These are phyloP conservation scores for Rhorus exstirpatorius DNA, from an alignment of 2,888 invertebrate species.

Conservation along the genomic window DNA sequence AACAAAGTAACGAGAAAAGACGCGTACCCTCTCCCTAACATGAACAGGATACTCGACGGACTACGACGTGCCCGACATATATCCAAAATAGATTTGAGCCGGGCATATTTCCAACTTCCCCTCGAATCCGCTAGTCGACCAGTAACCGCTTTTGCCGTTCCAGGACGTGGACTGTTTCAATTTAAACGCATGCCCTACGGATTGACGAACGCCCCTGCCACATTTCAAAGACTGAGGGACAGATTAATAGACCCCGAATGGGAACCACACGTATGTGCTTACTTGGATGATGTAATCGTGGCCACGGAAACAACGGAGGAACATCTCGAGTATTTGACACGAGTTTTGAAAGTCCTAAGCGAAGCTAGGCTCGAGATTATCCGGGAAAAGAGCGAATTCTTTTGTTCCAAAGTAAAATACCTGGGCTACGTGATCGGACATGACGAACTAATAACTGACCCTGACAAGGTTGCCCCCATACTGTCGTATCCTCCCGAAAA, in stretches of 20 bases:
- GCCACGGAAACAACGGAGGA: constrained; percentile 28
- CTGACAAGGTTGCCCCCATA: no score
- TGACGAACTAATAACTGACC: no score
- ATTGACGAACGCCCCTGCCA: constrained; percentile 75
- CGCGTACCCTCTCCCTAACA: constrained; percentile 2
- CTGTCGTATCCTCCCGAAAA: no score
- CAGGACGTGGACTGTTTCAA: constrained; percentile 75
- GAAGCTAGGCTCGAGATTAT: no score
- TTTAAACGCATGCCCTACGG: constrained; percentile 77
- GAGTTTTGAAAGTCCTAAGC: neutral
- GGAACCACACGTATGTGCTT: constrained; percentile 34
- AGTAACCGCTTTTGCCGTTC: constrained; percentile 78
- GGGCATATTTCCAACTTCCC: constrained; percentile 75
- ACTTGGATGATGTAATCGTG: constrained; percentile 45
- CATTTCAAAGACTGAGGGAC: constrained; percentile 74
- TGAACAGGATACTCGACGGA: neutral
- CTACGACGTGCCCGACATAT: neutral
- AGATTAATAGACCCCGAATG: constrained; percentile 67
- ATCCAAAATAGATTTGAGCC: no score
- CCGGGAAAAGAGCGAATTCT: no score
- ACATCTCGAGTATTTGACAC: constrained; percentile 1
- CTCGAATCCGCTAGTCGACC: constrained; percentile 62
- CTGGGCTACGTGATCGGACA: no score
- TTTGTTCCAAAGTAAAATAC: no score
- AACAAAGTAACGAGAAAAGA: neutral